phyloP scores from a whole-genome alignment of 2,113 vertebrate genomes.

The Donacobius atricapilla region DNA sequence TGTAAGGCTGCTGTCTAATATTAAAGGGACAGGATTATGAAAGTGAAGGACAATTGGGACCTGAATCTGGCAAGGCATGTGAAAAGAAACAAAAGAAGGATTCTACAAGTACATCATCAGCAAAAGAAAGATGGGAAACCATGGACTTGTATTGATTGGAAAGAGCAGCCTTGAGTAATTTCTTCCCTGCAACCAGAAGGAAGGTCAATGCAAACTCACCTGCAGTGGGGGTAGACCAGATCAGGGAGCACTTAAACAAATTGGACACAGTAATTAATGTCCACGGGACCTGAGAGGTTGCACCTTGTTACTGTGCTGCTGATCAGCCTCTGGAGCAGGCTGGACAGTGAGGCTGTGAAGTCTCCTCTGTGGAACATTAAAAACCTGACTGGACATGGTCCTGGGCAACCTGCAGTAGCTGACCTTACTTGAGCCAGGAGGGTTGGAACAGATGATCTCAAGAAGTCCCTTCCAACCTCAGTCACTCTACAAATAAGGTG shows the following conservation, averaged over 20 bases:
- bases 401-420: not conserved
- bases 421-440: not conserved
- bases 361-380: not conserved
- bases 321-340: not conserved
- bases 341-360: not conserved
- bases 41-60: not conserved
- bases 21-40: not conserved
- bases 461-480: not conserved
- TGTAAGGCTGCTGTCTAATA: not conserved
- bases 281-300: not conserved
- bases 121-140: not conserved
- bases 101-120: not conserved
- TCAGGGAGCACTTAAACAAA: not conserved
- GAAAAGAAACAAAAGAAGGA: not conserved
- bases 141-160: not conserved
- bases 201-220: not conserved
- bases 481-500: not conserved
- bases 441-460: not conserved
- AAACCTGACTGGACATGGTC: not conserved
- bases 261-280: accelerated
- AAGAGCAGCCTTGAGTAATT: not conserved
- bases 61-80: not conserved
- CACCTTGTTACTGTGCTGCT: not conserved
- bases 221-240: not conserved
- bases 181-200: not conserved